Evolutionary conservation across 2,113 vertebrate species (phyloP), one percentile per base, ranked within the genome.

Genomic region (Sylvia atricapilla): DNA sequence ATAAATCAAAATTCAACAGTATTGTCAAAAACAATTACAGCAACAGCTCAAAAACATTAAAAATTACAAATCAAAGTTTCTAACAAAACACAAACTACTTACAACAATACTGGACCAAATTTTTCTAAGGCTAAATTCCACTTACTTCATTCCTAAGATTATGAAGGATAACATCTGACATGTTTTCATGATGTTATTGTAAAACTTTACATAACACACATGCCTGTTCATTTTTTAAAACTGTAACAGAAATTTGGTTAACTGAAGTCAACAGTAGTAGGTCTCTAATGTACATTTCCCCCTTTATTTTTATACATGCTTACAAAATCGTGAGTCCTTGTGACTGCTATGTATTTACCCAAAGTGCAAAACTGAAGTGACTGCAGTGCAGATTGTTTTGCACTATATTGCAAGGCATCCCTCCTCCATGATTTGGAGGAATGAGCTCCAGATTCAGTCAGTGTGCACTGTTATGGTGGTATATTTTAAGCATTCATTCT

Each of bases 401-500:
- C 35, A 81, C n/a, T 77, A 4, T 37, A 79, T 87, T 73, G 73
- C n/a, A 47, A 82, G 20, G 25, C 33, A 55, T 33, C 15, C 23
- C 20, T 78, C 27, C 37, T 77, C 39, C 6, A 20, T 82, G 10
- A 63, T 39, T 56, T 83, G 69, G 30, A 89, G 7, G 41, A 84
- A 77, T 6, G 2, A 92, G 37, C 20, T 63, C 30, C 39, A 81
- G 31, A 89, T 55, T 60, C 23, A 23, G 24, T 16, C n/a, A 58
- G 55, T 0, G 0, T 25, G 23, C 9, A 44, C 17, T 69, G 5
- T 17, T 44, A 59, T 3, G 43, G 28, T 81, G 13, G 5, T 49
- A 2, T 30, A 69, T 64, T 83, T 49, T 11, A 87, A 49, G 17
- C 24, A 41, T 74, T 53, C 27, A 25, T 79, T 41, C 72, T 27